Base-by-base conservation (phyloP, 2,888 invertebrate species). In the Tinea trinotella region DNA sequence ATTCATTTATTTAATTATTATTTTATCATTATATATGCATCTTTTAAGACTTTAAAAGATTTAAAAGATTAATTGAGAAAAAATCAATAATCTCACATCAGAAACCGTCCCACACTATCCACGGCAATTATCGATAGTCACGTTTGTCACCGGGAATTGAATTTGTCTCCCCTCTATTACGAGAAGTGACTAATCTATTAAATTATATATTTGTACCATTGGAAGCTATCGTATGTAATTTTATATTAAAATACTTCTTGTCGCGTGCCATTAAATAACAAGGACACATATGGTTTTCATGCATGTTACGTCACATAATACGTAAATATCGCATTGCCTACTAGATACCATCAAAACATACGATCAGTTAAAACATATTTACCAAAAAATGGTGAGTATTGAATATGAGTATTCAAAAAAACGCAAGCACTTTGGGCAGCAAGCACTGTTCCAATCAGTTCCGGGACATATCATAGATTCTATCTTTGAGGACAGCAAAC, bases 371-470 rank as follows among this genome's bases (percentile, higher is more conserved):
- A 44, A 30, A n/a, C 19, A 17, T 18, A 34, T 34, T 20, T 20
- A 19, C 30, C 22, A 46, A n/a, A 54, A 54, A 19, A 50, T 50
- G 50, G 10, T 24, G 1, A 46, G 10, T 3, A 49, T 20, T 10
- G 54, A 50, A 6, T 85, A 80, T 55, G 77, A 77, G 56, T 89
- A 89, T 58, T 71, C 78, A 7, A 89, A 88, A 61, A 61, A 68
- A 46, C 76, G 89, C 30, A 75, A 69, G 57, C 71, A 77, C 56
- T 89, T 88, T 58, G 89, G 89, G 1, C 80, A 74, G 44, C 79
- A 84, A 59, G 74, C 82, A 55, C 67, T 85, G 53, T 89, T 89
- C 61, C 75, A 82, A 56, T 64, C 72, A 19, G 69, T 67, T 1
- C 74, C 85, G 10, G 76, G 76, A 1, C 80, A 82, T 22, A 63